phyloP scores from a whole-genome alignment of 1,140 invertebrate genomes.

The Pseudachorutes palmiensis region DNA sequence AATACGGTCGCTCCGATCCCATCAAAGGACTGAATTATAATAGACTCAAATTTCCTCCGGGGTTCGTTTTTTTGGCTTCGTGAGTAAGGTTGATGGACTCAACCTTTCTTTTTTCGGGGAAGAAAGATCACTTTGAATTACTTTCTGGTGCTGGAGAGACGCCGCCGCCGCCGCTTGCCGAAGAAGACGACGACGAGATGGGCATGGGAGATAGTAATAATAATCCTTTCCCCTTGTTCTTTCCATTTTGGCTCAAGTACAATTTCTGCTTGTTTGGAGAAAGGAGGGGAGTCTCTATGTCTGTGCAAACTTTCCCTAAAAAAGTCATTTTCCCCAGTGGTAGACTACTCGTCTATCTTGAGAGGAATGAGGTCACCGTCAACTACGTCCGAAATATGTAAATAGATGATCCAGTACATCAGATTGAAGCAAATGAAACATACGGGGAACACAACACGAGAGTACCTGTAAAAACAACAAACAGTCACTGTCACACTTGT shows the following conservation, averaged over 20 bases:
- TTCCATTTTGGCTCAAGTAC: background rate
- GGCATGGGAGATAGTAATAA: background rate
- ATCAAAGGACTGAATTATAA: background rate
- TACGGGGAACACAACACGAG: conserved; percentile 88
- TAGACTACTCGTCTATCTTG: conserved; percentile 13
- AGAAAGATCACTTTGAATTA: background rate
- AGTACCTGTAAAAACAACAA: conserved; percentile 50
- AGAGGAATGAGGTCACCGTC: conserved; percentile 82
- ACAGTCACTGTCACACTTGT: too few relatives aligned
- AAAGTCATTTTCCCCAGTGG: background rate
- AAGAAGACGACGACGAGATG: background rate
- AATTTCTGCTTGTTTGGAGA: background rate
- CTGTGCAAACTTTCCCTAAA: background rate
- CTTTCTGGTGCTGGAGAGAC: background rate
- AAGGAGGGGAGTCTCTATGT: background rate
- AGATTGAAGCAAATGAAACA: conserved; percentile 96
- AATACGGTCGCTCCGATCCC: background rate
- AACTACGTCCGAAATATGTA: conserved; percentile 89
- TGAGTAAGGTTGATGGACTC: background rate
- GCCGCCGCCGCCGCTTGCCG: too few relatives aligned
- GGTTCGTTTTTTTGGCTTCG: background rate
- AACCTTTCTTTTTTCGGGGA: background rate
- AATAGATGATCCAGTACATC: conserved; percentile 96
- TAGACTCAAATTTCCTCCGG: background rate
- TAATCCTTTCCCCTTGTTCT: background rate